Percentiles rank a stretch among this genome's conserved stretches.
Evolutionary conservation across 2,888 invertebrate species (phyloP).

Genomic region (Eugnorisma glareosa): DNA sequence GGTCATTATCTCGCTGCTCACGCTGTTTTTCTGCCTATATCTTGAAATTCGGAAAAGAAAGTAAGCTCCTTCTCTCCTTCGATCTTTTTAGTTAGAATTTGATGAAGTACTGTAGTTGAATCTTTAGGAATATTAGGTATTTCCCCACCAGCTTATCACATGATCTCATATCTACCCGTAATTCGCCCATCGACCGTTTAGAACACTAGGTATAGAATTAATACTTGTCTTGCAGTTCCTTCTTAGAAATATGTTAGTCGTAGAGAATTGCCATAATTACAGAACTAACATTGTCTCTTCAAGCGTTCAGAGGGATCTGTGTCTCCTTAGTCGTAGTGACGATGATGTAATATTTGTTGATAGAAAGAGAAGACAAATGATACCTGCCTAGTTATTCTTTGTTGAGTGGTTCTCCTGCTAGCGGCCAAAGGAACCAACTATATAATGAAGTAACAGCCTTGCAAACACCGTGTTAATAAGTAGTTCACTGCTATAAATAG

Average conservation of each 20-base stretch:
- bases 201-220: not conserved
- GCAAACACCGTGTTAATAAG: not conserved
- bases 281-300: not conserved
- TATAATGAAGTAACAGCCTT: not conserved
- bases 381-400: not conserved
- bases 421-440: not conserved
- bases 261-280: not conserved
- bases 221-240: not conserved
- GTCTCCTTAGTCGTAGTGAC: not conserved
- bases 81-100: not conserved
- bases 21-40: constrained; percentile 81
- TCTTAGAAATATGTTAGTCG: not conserved
- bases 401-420: not conserved
- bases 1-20: constrained; percentile 71
- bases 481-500: not conserved
- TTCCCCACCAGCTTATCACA: not conserved
- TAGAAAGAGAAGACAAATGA: not conserved
- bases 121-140: not conserved
- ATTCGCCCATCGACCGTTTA: not conserved
- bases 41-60: constrained; percentile 85
- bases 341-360: not conserved
- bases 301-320: not conserved
- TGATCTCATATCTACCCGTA: not conserved
- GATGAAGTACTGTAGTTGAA: not conserved
- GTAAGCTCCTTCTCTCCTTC: constrained; percentile 71